Base-by-base conservation (phyloP, 2,113 vertebrate genomes). In the Lophius piscatorius region DNA sequence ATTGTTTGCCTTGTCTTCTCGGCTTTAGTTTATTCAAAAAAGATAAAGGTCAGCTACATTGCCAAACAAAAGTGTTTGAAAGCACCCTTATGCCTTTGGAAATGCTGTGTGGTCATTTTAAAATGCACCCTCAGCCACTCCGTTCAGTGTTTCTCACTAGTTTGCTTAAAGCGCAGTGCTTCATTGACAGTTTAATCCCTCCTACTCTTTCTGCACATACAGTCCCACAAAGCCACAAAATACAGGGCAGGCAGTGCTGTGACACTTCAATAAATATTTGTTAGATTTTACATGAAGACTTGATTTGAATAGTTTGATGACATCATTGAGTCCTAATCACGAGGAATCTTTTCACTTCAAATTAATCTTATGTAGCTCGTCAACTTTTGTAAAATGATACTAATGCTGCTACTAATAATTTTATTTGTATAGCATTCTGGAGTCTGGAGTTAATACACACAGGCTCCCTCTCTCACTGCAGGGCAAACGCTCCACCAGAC, bases 41-140 rank as follows among this genome's bases (percentile, higher is more conserved):
- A 59, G 26, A 58, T 52, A 67, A 71, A 72, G 26, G 47, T 40
- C 26, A 41, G 49, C 54, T 70, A 68, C 61, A 52, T 54, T 34
- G 46, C 14, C 44, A 9, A 76, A 80, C 71, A 79, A 68, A 69
- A 48, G 60, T 47, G 55, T 71, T 70, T 33, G 35, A 71, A 78
- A 74, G 64, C 69, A 20, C 38, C 33, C 60, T 48, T 46, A 33
- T 68, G 69, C 75, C 74, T 77, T 66, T 74, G 56, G 64, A 84
- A 87, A 72, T 74, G 88, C 85, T 85, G 85, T 47, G 77, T 85
- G 82, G 70, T 76, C 81, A 74, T 58, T 90, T 86, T 66, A 78
- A 80, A 86, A 54, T 72, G 84, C 78, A 54, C 57, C 49, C 81
- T 84, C 84, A 87, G 86, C 87, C 68, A 31, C 67, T 83, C 52